Evolutionary conservation across 2,888 invertebrate species (phyloP), one percentile per base, ranked within the genome.

Genomic region (Mesorhabditis sp.): DNA sequence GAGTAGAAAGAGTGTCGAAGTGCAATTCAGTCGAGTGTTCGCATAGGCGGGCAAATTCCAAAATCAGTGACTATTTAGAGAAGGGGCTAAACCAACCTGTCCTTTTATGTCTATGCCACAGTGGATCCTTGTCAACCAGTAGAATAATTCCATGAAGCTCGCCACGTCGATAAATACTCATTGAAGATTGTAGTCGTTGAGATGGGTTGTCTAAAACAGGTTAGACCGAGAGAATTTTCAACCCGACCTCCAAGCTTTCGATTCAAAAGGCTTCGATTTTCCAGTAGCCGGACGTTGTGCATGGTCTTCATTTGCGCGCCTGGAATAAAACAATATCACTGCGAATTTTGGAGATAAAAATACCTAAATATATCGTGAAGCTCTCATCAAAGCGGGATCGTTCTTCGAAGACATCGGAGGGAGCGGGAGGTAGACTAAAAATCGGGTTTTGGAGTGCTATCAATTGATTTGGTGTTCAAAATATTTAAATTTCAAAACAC

Each of bases 271-370:
- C 10, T 28, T 4, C 4, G 71, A 13, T n/a, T 50, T 50, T 93
- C 92, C 45, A 95, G 89, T 74, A 98, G 91, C 69, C 97, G 90
- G 74, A 97, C 92, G 87, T 98, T 98, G 87, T 98, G 96, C 90
- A 95, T 97, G 85, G 96, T 95, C 87, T 98, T 98, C 87, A 97
- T 90, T 88, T 98, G 98, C 4, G 95, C 94, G 67, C 97, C 89
- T 88, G 76, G 43, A 81, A 76, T 45, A 15, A 5, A 7, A 41
- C 58, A 50, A 2, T 50, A 50, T 13, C n/a, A 13, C 7, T 13
- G n/a, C 58, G 58, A 50, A 50, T 50, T 50, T 50, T 50, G n/a
- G 7, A 50, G n/a, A 50, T 10, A 50, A 42, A 74, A 67, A 41
- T 64, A 76, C 83, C 82, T 13, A 83, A 75, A 70, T 82, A 82